Evolutionary conservation across 2,888 invertebrate species (phyloP).

Genomic region (Papilio protenor): DNA sequence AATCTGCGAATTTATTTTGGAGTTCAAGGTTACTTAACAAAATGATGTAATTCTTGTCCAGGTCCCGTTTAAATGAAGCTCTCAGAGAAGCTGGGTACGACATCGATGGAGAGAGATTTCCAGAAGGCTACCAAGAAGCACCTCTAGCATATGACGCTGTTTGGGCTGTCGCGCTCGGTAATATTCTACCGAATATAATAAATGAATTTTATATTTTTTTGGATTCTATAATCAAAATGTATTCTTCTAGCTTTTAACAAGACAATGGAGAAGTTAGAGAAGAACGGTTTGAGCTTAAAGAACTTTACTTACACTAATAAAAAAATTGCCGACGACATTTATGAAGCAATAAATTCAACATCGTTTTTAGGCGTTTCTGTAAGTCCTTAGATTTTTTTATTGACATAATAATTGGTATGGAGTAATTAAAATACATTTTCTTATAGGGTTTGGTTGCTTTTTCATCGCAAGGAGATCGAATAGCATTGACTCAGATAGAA

Average conservation of each 20-base stretch:
- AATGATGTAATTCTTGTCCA: slow-evolving; percentile 59
- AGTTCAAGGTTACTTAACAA: background rate
- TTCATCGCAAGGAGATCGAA: slow-evolving; percentile 98
- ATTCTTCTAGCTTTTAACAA: slow-evolving; percentile 94
- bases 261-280: slow-evolving; percentile 94
- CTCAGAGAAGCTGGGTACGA: slow-evolving; percentile 92
- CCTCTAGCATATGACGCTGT: slow-evolving; percentile 99
- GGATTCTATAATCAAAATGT: slow-evolving; percentile 3
- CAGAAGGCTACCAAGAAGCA: slow-evolving; percentile 98
- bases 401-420: background rate
- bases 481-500: slow-evolving; percentile 99
- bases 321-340: slow-evolving; percentile 97
- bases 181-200: slow-evolving; percentile 36
- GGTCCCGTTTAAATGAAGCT: slow-evolving; percentile 91
- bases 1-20: background rate
- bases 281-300: slow-evolving; percentile 92
- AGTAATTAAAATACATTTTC: slow-evolving; percentile 36
- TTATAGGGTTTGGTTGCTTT: slow-evolving; percentile 97
- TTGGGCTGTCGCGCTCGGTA: slow-evolving; percentile 98
- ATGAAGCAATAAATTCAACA: slow-evolving; percentile 99
- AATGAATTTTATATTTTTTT: slow-evolving; percentile 20
- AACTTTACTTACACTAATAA: slow-evolving; percentile 98
- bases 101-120: slow-evolving; percentile 93
- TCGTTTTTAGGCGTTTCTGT: slow-evolving; percentile 99
- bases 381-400: slow-evolving; percentile 71